Conservation (phyloP, 2,113 vertebrate genomes). For the Typhlomys cinereus region DNA sequence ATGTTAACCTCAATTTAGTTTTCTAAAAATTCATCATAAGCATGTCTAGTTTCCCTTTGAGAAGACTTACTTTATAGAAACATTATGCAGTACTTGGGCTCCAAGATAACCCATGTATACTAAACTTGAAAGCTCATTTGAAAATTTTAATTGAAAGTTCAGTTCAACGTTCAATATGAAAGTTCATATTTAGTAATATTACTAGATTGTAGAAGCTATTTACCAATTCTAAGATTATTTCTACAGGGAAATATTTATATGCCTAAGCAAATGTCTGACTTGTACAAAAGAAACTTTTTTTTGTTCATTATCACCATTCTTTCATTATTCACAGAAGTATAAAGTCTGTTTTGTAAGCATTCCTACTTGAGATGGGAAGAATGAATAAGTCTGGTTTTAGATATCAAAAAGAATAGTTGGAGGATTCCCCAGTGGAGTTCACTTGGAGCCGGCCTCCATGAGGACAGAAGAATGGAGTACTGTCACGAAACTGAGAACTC, state of each 20-base stretch:
- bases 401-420: neutral
- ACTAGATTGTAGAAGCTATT: neutral
- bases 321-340: neutral
- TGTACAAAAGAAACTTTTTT: neutral
- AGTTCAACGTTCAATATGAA: no score
- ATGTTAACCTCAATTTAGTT: slow-evolving; percentile 2
- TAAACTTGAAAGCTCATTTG: neutral
- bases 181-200: neutral
- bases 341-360: neutral
- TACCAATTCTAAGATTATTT: neutral
- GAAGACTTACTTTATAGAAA: slow-evolving; percentile 32
- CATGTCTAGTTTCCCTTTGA: neutral
- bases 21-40: slow-evolving; percentile 22
- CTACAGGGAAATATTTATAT: neutral
- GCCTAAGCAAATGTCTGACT: neutral
- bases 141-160: no score
- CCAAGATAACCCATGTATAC: neutral
- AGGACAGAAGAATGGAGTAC: no score
- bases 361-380: neutral
- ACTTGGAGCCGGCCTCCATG: no score
- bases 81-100: neutral
- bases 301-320: neutral
- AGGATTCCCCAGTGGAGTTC: neutral
- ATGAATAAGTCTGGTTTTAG: neutral
- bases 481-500: no score